These are phyloP conservation scores for Microctonus hyperodae DNA, from an alignment of 2,888 invertebrate genomes.

Conservation along the genomic window DNA sequence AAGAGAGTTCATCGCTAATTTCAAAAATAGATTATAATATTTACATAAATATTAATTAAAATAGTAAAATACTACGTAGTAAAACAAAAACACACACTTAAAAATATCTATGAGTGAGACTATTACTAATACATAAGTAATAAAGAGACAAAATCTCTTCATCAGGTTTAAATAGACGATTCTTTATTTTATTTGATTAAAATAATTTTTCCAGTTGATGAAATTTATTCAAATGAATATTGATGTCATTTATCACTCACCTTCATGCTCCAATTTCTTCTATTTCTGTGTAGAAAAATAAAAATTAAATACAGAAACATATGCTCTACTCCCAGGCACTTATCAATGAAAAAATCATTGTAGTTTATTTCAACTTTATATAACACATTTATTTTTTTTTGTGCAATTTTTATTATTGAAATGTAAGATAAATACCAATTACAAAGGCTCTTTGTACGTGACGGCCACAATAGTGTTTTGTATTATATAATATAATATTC, in stretches of 20 bases:
- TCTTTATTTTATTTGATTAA: not conserved
- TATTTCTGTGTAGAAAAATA: too few species aligned
- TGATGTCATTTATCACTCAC: not conserved
- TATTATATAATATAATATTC: conserved; percentile 56
- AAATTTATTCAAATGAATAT: not conserved
- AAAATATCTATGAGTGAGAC: not conserved
- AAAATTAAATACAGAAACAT: not conserved
- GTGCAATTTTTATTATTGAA: conserved; percentile 57
- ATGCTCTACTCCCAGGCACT: not conserved
- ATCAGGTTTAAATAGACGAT: not conserved
- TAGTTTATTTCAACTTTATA: conserved; percentile 14
- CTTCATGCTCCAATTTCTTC: not conserved
- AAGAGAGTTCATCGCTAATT: not conserved
- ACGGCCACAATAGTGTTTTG: conserved; percentile 60
- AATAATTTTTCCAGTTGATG: not conserved
- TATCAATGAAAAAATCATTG: not conserved
- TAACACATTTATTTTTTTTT: conserved; percentile 32
- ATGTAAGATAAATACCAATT: conserved; percentile 62
- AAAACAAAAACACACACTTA: not conserved
- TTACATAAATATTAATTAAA: not conserved
- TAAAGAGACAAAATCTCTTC: not conserved
- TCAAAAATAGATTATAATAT: not conserved
- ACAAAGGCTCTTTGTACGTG: conserved; percentile 63
- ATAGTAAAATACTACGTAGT: not conserved
- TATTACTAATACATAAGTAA: not conserved